Conservation (phyloP, 2,888 invertebrate species). For the Lymantria dispar region DNA sequence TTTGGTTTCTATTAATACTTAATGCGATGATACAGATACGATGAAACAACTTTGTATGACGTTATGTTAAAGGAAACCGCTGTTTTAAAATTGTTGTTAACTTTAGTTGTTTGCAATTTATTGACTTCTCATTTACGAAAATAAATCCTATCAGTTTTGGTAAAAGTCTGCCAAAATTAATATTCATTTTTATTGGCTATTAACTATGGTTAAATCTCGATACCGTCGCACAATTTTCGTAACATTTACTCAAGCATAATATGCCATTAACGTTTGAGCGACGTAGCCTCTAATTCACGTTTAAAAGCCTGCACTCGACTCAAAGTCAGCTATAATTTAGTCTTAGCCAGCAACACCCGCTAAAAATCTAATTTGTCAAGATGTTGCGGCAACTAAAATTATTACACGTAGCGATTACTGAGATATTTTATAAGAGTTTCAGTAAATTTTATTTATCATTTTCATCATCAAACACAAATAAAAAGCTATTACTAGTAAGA, state of each 20-base stretch:
- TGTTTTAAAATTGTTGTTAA: neutral
- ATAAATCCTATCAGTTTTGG: neutral
- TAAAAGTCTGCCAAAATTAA: conserved; percentile 7
- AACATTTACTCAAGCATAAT: conserved; percentile 75
- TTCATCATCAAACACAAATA: too few relatives aligned
- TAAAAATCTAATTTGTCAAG: conserved; percentile 81
- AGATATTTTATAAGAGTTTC: conserved; percentile 29
- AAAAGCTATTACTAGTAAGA: too few relatives aligned
- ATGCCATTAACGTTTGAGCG: conserved; percentile 75
- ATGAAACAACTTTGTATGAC: conserved; percentile 13
- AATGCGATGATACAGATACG: conserved; percentile 21
- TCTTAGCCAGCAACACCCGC: conserved; percentile 74
- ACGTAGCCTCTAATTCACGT: conserved; percentile 75
- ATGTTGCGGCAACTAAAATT: conserved; percentile 46
- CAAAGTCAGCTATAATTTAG: conserved; percentile 79
- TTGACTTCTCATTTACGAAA: neutral
- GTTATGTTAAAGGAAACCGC: neutral
- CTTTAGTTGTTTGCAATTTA: neutral
- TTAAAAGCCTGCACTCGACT: conserved; percentile 81
- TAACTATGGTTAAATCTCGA: conserved; percentile 41
- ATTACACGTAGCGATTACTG: conserved; percentile 30
- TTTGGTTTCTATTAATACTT: conserved; percentile 36
- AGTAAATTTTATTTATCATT: conserved; percentile 16
- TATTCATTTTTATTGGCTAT: conserved; percentile 19
- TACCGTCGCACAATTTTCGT: conserved; percentile 68